Evolutionary conservation across 1,140 invertebrate genomes (phyloP).

Genomic region (Saxidomus purpurata): DNA sequence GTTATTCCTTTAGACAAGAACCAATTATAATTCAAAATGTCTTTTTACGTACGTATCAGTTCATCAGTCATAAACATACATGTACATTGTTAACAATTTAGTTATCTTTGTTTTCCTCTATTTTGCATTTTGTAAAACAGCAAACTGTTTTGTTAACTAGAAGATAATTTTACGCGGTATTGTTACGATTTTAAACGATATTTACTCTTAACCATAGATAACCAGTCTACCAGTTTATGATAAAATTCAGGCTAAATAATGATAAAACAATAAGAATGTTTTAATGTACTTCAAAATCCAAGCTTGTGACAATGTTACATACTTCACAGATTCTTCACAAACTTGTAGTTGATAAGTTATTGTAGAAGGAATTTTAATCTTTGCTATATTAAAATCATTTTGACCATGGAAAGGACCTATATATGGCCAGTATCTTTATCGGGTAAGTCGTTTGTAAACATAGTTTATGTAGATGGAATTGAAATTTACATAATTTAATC

Average conservation of each 20-base stretch:
- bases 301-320: neutral
- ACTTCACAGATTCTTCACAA: neutral
- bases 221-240: neutral
- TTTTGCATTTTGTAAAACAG: too few species aligned
- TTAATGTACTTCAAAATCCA: neutral
- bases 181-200: neutral
- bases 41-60: too few species aligned
- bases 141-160: too few species aligned
- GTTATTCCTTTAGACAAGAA: too few species aligned
- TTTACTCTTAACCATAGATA: neutral
- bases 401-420: constrained; percentile 3
- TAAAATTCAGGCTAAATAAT: neutral
- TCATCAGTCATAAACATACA: too few species aligned
- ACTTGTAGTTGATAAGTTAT: neutral
- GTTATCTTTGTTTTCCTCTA: too few species aligned
- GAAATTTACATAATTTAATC: too few species aligned
- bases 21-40: too few species aligned
- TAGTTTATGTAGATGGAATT: too few species aligned
- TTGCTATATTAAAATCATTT: neutral
- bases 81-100: too few species aligned
- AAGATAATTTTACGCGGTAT: too few species aligned
- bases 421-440: neutral
- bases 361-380: neutral
- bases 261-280: neutral
- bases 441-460: neutral